Base-by-base conservation (phyloP, 2,797 vertebrate species). In the Sebastes trivittatus region DNA sequence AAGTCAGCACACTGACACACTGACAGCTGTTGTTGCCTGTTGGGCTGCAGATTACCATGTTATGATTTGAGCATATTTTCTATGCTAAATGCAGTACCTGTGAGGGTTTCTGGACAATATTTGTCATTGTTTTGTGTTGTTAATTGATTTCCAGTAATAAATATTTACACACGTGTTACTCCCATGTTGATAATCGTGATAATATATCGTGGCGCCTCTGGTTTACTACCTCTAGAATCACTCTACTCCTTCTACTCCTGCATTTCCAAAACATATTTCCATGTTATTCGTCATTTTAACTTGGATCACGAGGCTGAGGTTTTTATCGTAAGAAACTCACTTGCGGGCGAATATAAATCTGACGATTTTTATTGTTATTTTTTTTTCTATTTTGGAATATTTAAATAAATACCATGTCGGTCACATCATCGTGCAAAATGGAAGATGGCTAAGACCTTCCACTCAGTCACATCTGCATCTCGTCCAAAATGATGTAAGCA, bases 391-490 rank as follows among this genome's bases (percentile, higher is more conserved):
- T 83, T 79, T 60, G 36, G 29, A 86, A 87, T 80, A 90, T 65
- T 65, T 80, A n/a, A 93, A 92, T 80, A 72, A 93, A 92, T 80
- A 73, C 82, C 86, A 77, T 36, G n/a, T 4, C 16, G 72, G 25
- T 79, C 78, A 88, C 75, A 52, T 84, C 83, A 81, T 56, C 8
- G 22, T 18, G 49, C 71, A 62, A 83, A 30, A 73, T 14, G 54
- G 66, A 87, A 66, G 83, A 88, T 63, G 69, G 65, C 74, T 82
- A 38, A 85, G 77, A 85, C 75, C 83, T 85, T 93, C 87, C 77
- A 83, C 90, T 91, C 73, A 74, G 56, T 84, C 90, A 95, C 94
- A 95, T 94, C 94, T 96, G 95, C 91, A 90, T 76, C 89, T 92
- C 85, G 69, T 91, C 90, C 88, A 86, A 83, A 88, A 85, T 91